A percentile compares a stretch with the other conserved stretches of the same genome.
Conservation (phyloP, 2,888 invertebrate species). For the Morpho deidamia region DNA sequence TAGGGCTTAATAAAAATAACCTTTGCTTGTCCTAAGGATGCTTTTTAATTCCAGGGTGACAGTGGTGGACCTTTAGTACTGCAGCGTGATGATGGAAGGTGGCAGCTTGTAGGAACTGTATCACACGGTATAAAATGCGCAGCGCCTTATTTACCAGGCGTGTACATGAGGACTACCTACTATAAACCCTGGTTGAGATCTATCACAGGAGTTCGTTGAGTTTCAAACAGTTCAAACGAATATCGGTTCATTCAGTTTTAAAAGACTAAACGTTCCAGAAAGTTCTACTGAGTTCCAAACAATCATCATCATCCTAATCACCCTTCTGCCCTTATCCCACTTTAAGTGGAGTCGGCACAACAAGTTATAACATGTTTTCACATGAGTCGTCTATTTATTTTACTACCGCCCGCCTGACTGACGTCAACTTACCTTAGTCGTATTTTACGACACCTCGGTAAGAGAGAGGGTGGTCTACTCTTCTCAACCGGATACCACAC, state of each 20-base stretch:
- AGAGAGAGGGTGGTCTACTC: too few species aligned
- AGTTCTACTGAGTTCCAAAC: background rate
- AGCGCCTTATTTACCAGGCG: slow-evolving; percentile 93
- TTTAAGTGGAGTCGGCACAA: too few species aligned
- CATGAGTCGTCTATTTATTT: too few species aligned
- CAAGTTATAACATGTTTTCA: too few species aligned
- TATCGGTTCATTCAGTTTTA: background rate
- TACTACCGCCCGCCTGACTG: too few species aligned
- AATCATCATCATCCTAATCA: too few species aligned
- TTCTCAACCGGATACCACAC: too few species aligned
- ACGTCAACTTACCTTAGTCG: too few species aligned
- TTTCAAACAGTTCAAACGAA: background rate
- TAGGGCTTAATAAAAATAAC: too few species aligned
- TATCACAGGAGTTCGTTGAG: slow-evolving; percentile 86
- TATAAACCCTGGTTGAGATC: slow-evolving; percentile 95
- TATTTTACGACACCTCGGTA: too few species aligned
- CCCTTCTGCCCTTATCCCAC: too few species aligned
- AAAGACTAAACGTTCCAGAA: background rate
- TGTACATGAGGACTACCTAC: slow-evolving; percentile 95
- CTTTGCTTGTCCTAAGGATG: too few species aligned
- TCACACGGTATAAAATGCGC: slow-evolving; percentile 97
- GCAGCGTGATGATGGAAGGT: slow-evolving; percentile 89
- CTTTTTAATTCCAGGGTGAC: slow-evolving; percentile 83
- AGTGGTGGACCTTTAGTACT: slow-evolving; percentile 94
- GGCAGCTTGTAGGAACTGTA: slow-evolving; percentile 93